Base-by-base conservation (phyloP, 2,113 vertebrate genomes). In the Tachycineta bicolor region DNA sequence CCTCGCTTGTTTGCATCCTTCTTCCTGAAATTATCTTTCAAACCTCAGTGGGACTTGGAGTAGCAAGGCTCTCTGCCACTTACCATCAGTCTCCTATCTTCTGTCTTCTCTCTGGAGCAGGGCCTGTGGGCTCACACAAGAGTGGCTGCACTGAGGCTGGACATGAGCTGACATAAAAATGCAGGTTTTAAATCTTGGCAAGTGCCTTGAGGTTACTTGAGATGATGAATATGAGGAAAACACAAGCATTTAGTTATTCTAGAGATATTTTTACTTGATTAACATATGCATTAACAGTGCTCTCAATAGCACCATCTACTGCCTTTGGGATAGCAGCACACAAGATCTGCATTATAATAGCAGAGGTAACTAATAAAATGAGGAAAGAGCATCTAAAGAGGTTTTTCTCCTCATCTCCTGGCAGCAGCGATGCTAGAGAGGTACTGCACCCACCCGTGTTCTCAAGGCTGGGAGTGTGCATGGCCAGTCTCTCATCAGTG, bases 231-330 rank as follows among this genome's bases (percentile, higher is more conserved):
- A 50, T 9, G 7, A 63, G 39, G 26, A 68, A 89, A 92, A 81
- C 3, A 21, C 14, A 70, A 74, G 10, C 14, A 23, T 60, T 44
- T 88, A 25, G 56, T 19, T 88, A 21, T 26, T 46, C 34, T 29
- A 70, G 14, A 18, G 47, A 37, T 22, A 17, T 10, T 60, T 87
- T 37, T 23, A 76, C 12, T 52, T n/a, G 46, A 88, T 39, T 70
- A 79, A 34, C 12, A 20, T 19, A 14, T 9, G 9, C 29, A 29
- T 76, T 73, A 85, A 29, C 46, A 50, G n/a, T 16, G 25, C 26
- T 94, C 56, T 93, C 91, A 92, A 87, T 87, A 96, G 93, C 89
- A 94, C 94, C 84, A 82, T 82, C 94, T 97, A 56, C 89, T 91
- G 94, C 44, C 46, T 43, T 73, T 6, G 2, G 41, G 50, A 43